Percentiles rank a stretch among this genome's conserved stretches.
These are phyloP conservation scores for Sphaerophoria taeniata DNA, from an alignment of 2,888 invertebrate species.

Conservation along the genomic window DNA sequence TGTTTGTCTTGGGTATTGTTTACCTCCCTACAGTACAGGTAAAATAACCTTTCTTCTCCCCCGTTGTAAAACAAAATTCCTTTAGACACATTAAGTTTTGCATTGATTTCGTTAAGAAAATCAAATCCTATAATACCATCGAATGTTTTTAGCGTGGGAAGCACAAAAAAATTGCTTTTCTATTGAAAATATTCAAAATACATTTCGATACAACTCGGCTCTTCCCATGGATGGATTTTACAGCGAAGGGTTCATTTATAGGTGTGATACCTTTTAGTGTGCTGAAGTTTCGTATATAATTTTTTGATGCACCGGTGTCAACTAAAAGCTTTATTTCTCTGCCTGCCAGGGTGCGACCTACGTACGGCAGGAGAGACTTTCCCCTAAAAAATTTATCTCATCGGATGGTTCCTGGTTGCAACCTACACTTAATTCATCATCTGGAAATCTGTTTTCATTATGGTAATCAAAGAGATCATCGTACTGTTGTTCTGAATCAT, in stretches of 20 bases:
- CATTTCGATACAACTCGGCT: constrained; percentile 9
- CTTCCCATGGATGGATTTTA: constrained; percentile 18
- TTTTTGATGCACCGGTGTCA: no score
- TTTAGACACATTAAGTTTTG: constrained; percentile 49
- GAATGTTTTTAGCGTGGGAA: no score
- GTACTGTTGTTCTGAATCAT: no score
- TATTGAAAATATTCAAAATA: constrained; percentile 48
- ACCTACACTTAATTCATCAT: no score
- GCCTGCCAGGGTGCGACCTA: constrained; percentile 31
- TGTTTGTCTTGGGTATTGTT: background rate
- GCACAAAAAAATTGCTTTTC: constrained; percentile 61
- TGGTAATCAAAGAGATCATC: background rate
- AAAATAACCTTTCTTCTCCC: constrained; percentile 8
- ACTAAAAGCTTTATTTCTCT: constrained; percentile 56
- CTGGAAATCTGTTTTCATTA: background rate
- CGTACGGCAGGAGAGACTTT: no score
- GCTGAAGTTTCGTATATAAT: no score
- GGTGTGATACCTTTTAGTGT: no score
- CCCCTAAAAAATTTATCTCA: no score
- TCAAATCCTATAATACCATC: constrained; percentile 66
- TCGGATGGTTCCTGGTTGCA: no score
- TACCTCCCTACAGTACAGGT: constrained; percentile 28
- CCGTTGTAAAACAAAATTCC: constrained; percentile 44
- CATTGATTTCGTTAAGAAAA: constrained; percentile 53
- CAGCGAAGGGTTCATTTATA: constrained; percentile 14